Base-by-base conservation (phyloP, 2,113 vertebrate genomes). In the Gadus macrocephalus region DNA sequence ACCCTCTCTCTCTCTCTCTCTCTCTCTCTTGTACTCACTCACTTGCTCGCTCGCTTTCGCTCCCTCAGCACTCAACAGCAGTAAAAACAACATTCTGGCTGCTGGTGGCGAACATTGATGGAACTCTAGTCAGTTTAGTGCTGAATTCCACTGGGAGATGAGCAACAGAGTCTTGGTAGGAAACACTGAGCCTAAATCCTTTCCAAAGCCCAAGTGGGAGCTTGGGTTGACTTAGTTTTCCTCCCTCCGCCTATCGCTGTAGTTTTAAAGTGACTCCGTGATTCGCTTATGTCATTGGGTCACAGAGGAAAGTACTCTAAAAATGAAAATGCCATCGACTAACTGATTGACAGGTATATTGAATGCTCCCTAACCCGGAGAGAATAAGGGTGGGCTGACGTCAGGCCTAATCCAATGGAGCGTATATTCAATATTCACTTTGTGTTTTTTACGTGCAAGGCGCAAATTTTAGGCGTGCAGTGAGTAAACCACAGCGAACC, bases 341-440 rank as follows among this genome's bases (percentile, higher is more conserved):
- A 5, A 60, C 55, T 71, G 83, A 87, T 85, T 86, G 86, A 84
- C 83, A 82, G 69, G 58, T 63, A 55, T 75, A 88, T 76, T 66
- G 83, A 85, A 73, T 68, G 78, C 82, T 83, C 75, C 79, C 86
- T 86, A 83, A 81, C 66, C 14, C 63, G 38, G 78, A 79, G 20
- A 2, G 35, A 60, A 64, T n/a, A 25, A 20, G 3, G 22, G 22
- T 27, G 20, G 42, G 31, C 71, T 79, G 74, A 83, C 69, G 68
- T 84, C 80, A 83, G 73, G 71, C 58, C 74, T 70, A 55, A 77
- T 68, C 81, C 81, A 70, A 78, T 77, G 69, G 12, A 68, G 71
- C 53, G 77, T 65, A 8, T 58, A 66, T 77, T 80, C 80, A 73
- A 86, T 80, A 79, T 73, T 74, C 72, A 77, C 76, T 78, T 78